Conservation (phyloP, 2,113 vertebrate genomes). For the Rhabdornis inornatus region DNA sequence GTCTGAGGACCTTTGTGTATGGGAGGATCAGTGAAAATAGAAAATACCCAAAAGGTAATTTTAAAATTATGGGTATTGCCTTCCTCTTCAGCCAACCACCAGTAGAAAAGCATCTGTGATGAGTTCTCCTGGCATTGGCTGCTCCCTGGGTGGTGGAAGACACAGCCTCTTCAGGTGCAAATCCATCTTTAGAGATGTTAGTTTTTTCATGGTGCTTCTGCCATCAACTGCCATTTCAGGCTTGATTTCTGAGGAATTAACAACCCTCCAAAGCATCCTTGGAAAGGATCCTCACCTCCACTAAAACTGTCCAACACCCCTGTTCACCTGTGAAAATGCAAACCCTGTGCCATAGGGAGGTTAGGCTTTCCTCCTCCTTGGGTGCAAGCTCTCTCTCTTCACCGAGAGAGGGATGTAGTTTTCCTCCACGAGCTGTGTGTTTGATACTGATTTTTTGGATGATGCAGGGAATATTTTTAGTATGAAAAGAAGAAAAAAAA, state of each 20-base stretch:
- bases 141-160: background rate
- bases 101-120: background rate
- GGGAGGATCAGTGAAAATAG: background rate
- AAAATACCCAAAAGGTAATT: background rate
- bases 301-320: background rate
- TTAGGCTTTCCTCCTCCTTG: background rate
- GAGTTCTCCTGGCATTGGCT: background rate
- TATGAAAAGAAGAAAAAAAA: background rate
- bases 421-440: background rate
- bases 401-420: background rate
- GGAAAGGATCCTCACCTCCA: background rate
- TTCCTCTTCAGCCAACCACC: background rate
- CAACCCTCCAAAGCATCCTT: background rate
- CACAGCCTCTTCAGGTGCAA: background rate
- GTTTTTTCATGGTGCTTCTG: background rate
- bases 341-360: fast-evolving
- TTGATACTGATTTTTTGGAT: background rate
- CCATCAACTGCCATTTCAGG: background rate
- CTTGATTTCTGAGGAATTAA: background rate
- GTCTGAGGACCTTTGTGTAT: fast-evolving
- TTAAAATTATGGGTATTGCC: background rate
- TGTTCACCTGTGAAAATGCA: background rate
- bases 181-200: background rate
- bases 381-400: background rate
- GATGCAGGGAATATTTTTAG: constrained; percentile 2